Conservation (phyloP, 2,113 vertebrate species). For the Eleginops maclovinus region DNA sequence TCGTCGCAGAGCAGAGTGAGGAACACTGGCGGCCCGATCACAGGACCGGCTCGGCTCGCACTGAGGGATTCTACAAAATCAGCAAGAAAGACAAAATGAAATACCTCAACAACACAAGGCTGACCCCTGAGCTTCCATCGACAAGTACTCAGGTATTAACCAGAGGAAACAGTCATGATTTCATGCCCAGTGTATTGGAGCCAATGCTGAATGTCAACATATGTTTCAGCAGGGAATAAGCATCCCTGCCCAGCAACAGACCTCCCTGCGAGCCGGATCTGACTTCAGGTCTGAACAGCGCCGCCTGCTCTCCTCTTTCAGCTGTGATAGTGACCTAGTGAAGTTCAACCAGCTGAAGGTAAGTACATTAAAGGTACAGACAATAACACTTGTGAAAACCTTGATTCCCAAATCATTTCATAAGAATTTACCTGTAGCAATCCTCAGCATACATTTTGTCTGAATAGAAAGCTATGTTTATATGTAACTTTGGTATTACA, state of each 20-base stretch:
- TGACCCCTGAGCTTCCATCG: slow-evolving; percentile 84
- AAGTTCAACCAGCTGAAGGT: slow-evolving; percentile 99
- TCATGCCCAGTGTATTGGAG: neutral
- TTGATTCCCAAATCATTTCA: neutral
- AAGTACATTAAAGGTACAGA: neutral
- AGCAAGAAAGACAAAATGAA: slow-evolving; percentile 94
- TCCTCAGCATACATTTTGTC: neutral
- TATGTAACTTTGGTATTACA: neutral
- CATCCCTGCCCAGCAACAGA: slow-evolving; percentile 87
- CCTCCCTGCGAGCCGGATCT: slow-evolving; percentile 91
- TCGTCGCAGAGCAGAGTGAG: slow-evolving; percentile 85
- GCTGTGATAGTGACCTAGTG: slow-evolving; percentile 96
- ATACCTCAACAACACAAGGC: slow-evolving; percentile 89
- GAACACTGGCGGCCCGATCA: slow-evolving; percentile 88
- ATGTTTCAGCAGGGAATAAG: slow-evolving; percentile 85
- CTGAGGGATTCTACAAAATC: slow-evolving; percentile 96
- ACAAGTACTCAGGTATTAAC: slow-evolving; percentile 87
- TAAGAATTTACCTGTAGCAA: neutral
- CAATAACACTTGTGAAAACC: slow-evolving; percentile 1
- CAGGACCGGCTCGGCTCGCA: slow-evolving; percentile 92
- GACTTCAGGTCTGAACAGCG: slow-evolving; percentile 96
- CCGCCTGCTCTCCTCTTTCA: slow-evolving; percentile 95
- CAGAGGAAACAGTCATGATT: neutral
- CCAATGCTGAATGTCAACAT: neutral
- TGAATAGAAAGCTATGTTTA: neutral